These are phyloP conservation scores for Nannospalax galili DNA, from an alignment of 2,113 vertebrate species.

Conservation along the genomic window DNA sequence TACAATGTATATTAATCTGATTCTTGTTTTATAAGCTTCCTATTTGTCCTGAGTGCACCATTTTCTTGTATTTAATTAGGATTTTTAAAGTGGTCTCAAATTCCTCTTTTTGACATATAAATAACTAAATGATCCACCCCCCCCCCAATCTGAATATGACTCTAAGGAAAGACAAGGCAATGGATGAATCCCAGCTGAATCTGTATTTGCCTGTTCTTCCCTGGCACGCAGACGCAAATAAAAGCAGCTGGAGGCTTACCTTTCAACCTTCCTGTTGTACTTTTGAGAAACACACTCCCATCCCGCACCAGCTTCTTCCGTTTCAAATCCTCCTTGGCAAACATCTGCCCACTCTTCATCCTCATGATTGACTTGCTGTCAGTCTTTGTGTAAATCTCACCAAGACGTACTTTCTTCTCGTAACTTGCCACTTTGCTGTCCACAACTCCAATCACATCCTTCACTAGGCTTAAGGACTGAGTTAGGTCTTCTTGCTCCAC, in stretches of 20 bases:
- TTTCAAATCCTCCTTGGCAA: conserved; percentile 94
- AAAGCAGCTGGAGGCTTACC: conserved; percentile 82
- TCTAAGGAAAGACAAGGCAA: not conserved
- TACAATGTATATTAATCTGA: too few relatives aligned
- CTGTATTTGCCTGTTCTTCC: not conserved
- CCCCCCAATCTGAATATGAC: not conserved
- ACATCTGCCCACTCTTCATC: conserved; percentile 97
- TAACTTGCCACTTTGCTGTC: conserved; percentile 96
- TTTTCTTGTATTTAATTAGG: not conserved
- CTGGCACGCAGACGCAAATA: rapidly evolving
- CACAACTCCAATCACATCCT: conserved; percentile 93
- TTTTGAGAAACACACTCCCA: conserved; percentile 92
- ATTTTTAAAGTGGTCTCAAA: not conserved
- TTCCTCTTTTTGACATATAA: not conserved
- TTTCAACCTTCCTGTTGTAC: conserved; percentile 90
- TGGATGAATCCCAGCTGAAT: not conserved
- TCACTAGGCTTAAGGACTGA: conserved; percentile 91
- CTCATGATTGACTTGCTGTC: conserved; percentile 98
- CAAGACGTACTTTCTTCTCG: conserved; percentile 92
- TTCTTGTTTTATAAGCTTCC: not conserved
- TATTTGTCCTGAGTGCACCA: not conserved
- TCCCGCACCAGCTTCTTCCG: conserved; percentile 94
- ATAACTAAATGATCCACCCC: not conserved
- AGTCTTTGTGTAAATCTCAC: conserved; percentile 92
- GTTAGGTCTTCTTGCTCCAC: conserved; percentile 90